Evolutionary conservation across 2,888 invertebrate genomes (phyloP).

Genomic region (Sminthurides aquaticus): DNA sequence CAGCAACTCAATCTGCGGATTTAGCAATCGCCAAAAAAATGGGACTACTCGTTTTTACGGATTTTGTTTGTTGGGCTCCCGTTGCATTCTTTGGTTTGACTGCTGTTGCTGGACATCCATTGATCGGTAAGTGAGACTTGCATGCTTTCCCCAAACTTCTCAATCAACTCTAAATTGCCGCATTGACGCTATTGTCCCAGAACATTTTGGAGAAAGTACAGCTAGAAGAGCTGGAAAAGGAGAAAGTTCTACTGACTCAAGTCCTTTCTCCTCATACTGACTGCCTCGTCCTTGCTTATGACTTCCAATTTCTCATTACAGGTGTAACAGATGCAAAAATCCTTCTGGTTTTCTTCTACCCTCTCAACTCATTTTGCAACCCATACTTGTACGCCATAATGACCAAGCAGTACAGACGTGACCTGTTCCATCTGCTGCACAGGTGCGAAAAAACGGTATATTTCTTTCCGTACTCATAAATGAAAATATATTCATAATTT

Average conservation of each 20-base stretch:
- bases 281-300: no score
- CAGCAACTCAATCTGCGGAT: conserved; percentile 53
- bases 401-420: conserved; percentile 76
- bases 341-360: conserved; percentile 80
- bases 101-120: conserved; percentile 71
- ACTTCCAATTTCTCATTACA: no score
- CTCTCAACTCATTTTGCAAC: conserved; percentile 84
- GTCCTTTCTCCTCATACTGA: no score
- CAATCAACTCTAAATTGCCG: no score
- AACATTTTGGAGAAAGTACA: no score
- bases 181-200: no score
- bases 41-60: conserved; percentile 79
- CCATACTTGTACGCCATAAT: conserved; percentile 86
- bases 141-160: no score
- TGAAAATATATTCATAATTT: no score
- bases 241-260: no score
- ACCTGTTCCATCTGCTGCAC: conserved; percentile 60
- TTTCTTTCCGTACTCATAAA: not conserved
- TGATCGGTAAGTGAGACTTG: conserved; percentile 54
- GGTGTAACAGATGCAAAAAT: conserved; percentile 53
- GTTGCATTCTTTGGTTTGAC: conserved; percentile 83
- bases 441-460: conserved; percentile 49
- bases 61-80: conserved; percentile 78
- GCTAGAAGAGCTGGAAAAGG: no score
- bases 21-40: conserved; percentile 78